Percentiles rank a stretch among this genome's conserved stretches.
These are phyloP conservation scores for Pitta sordida DNA, from an alignment of 2,113 vertebrate species.

Conservation along the genomic window DNA sequence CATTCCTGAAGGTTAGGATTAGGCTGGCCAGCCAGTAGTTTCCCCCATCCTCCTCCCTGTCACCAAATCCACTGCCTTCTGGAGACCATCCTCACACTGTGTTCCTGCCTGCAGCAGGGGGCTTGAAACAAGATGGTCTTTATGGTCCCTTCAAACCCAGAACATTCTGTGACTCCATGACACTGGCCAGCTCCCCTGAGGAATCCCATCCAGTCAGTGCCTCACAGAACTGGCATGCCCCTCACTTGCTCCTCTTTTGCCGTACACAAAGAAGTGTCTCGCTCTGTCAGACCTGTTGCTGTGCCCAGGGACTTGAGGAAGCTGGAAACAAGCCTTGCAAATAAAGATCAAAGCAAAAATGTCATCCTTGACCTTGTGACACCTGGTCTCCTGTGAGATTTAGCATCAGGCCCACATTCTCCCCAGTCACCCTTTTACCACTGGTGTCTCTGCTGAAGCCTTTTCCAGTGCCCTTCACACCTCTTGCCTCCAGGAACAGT, in stretches of 20 bases:
- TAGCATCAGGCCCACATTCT: neutral
- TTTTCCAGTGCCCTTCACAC: neutral
- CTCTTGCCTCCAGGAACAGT: neutral
- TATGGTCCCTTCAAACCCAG: neutral
- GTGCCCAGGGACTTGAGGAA: neutral
- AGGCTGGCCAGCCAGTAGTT: neutral
- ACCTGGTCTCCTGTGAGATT: neutral
- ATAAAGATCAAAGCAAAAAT: neutral
- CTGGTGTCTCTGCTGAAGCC: neutral
- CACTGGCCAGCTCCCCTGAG: neutral
- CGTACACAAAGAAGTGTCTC: accelerated
- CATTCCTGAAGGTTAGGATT: neutral
- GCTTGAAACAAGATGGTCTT: neutral
- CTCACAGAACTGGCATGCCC: neutral
- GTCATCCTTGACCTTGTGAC: accelerated
- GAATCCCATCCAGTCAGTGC: neutral
- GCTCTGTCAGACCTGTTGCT: accelerated
- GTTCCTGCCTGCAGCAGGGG: accelerated
- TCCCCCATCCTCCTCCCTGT: neutral
- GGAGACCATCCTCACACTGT: neutral
- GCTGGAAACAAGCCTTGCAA: neutral
- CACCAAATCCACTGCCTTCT: neutral
- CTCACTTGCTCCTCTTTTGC: neutral
- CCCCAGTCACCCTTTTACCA: neutral
- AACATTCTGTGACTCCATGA: neutral